phyloP scores from a whole-genome alignment of 1,140 invertebrate genomes.

The Megathymus violae region DNA sequence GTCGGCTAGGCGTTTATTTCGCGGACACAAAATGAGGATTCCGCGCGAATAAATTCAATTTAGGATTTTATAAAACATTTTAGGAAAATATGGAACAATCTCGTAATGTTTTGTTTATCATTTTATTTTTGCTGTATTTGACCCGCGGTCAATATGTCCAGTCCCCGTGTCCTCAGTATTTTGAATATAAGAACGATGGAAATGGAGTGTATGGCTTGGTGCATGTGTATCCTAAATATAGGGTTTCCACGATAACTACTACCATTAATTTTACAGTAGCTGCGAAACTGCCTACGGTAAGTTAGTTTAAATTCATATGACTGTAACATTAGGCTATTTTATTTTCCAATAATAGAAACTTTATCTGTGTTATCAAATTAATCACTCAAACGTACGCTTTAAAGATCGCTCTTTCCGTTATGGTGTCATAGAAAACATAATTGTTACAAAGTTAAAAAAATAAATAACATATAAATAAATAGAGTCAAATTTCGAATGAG shows the following conservation, averaged over 20 bases:
- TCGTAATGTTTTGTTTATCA: constrained; percentile 15
- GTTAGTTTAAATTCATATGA: no score
- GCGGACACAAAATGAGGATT: neutral
- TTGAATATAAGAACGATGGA: constrained; percentile 49
- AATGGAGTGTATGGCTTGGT: constrained; percentile 43
- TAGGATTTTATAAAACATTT: neutral
- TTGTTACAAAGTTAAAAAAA: no score
- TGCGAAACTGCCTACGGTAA: constrained; percentile 44
- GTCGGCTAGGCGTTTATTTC: constrained; percentile 5
- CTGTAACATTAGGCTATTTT: no score
- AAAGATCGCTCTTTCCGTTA: no score
- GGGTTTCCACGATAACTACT: constrained; percentile 39
- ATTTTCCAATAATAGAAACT: no score
- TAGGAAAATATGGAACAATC: constrained; percentile 14
- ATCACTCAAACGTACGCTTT: no score
- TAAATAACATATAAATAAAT: no score
- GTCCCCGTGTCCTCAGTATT: constrained; percentile 52
- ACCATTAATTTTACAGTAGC: constrained; percentile 50
- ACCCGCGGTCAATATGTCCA: neutral
- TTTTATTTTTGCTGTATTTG: constrained; percentile 4
- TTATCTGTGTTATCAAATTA: no score
- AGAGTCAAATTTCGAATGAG: no score
- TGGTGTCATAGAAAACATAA: no score
- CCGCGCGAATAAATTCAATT: neutral
- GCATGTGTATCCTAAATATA: constrained; percentile 39